Evolutionary conservation across 2,888 invertebrate genomes (phyloP), one percentile per base, ranked within the genome.

Genomic region (Dicycla oo): DNA sequence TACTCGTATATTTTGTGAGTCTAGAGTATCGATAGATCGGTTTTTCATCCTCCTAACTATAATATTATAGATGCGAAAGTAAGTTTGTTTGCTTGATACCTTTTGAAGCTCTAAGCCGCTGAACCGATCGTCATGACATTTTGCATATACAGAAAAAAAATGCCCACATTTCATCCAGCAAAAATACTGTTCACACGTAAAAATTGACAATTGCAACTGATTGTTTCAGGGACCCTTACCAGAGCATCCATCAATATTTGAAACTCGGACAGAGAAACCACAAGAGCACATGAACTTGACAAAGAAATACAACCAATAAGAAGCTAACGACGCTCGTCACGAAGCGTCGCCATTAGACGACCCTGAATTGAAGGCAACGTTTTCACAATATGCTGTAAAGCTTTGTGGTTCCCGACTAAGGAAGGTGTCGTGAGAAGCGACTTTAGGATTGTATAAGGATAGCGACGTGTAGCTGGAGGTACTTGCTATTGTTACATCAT

Each of bases 311-410:
- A 78, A 67, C 70, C 66, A 78, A 54, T 78, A 78, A 66, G 62
- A 82, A 66, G 66, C 58, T 75, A 82, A 78, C 80, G 73, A 82
- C 26, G 62, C 34, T 57, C 72, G 78, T 73, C 78, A 82, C 80
- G 70, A 69, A 60, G n/a, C 57, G 49, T 53, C 45, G 60, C 66
- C 72, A 80, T 75, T 78, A 80, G 69, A 62, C 60, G 64, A 63
- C n/a, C 47, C 62, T 65, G 75, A 79, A 79, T 65, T 54, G 69
- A 69, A 67, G 68, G 60, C 64, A 47, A 69, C 73, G 68, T 75
- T 80, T 69, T 53, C 65, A 80, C 80, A 80, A 79, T 79, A 75
- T 49, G 61, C 53, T 66, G 49, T 45, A 49, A 57, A 30, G 78
- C 78, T 75, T 75, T 75, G 70, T 66, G 73, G 51, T 69, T 53